phyloP scores from a whole-genome alignment of 1,140 invertebrate genomes.

The Ditylenchus dipsaci region DNA sequence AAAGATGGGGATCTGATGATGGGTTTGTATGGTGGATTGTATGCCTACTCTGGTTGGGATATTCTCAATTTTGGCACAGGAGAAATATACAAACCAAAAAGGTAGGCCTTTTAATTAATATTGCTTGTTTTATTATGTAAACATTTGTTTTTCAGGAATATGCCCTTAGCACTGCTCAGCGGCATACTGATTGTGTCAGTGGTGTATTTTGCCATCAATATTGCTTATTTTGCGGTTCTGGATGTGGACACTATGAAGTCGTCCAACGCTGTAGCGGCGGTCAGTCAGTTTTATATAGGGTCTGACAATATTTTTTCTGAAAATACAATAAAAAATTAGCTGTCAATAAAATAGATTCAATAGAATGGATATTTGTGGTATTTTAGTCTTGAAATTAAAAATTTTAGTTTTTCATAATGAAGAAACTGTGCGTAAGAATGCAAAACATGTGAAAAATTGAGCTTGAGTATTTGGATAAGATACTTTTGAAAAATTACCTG shows the following conservation, averaged over 20 bases:
- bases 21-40: slow-evolving; percentile 54
- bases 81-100: slow-evolving; percentile 47
- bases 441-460: too few relatives aligned
- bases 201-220: slow-evolving; percentile 62
- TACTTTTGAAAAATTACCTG: too few relatives aligned
- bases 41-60: slow-evolving; percentile 57
- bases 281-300: slow-evolving; percentile 41
- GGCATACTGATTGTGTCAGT: slow-evolving; percentile 61
- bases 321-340: neutral
- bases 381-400: too few relatives aligned
- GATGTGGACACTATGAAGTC: slow-evolving; percentile 60
- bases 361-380: too few relatives aligned
- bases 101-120: slow-evolving; percentile 24
- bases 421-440: too few relatives aligned
- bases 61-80: slow-evolving; percentile 55
- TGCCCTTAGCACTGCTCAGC: slow-evolving; percentile 62
- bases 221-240: slow-evolving; percentile 63
- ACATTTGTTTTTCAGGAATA: slow-evolving; percentile 57
- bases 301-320: neutral
- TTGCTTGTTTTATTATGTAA: neutral
- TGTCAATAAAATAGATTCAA: neutral
- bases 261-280: slow-evolving; percentile 63
- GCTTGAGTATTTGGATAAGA: too few relatives aligned
- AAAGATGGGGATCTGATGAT: slow-evolving; percentile 47
- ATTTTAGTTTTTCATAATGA: too few relatives aligned